Evolutionary conservation across 92 coral and sea anemone genomes (phyloP).

Genomic region (Micromussa lordhowensis): DNA sequence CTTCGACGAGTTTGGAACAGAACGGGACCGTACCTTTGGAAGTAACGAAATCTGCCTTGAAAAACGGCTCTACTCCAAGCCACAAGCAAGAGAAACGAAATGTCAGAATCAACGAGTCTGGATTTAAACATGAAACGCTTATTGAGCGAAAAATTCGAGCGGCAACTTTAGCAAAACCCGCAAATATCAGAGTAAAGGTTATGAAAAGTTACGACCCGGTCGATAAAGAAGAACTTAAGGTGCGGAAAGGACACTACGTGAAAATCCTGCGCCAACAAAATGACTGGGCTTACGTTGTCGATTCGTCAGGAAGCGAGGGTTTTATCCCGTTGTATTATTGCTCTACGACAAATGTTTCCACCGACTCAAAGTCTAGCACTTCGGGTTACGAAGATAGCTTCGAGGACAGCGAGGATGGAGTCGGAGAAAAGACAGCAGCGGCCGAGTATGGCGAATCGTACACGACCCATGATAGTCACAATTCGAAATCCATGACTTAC

Average conservation of each 20-base stretch:
- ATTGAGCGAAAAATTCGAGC: constrained; percentile 74
- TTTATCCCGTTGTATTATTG: constrained; percentile 79
- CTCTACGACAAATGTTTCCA: constrained; percentile 65
- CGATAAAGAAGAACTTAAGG: constrained; percentile 77
- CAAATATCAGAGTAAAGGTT: constrained; percentile 76
- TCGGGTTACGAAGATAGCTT: constrained; percentile 83
- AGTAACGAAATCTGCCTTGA: constrained; percentile 75
- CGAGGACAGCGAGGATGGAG: constrained; percentile 71
- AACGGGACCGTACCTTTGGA: constrained; percentile 22
- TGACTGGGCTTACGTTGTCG: constrained; percentile 85
- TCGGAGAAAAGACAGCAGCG: constrained; percentile 50
- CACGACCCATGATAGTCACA: constrained; percentile 30
- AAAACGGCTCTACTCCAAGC: constrained; percentile 66
- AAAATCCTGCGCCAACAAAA: constrained; percentile 76
- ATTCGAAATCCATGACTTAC: constrained; percentile 63
- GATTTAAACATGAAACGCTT: constrained; percentile 62
- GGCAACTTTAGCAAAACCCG: constrained; percentile 79
- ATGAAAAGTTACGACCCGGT: constrained; percentile 68
- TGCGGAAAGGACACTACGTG: constrained; percentile 75
- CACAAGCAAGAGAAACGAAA: constrained; percentile 68
- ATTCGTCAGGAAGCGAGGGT: constrained; percentile 82
- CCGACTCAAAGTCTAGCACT: constrained; percentile 80
- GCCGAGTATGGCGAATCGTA: constrained; percentile 19
- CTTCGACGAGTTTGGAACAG: constrained; percentile 30
- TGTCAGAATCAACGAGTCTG: constrained; percentile 77